phyloP scores from a whole-genome alignment of 2,888 invertebrate genomes.

The Epicampocera succincta region DNA sequence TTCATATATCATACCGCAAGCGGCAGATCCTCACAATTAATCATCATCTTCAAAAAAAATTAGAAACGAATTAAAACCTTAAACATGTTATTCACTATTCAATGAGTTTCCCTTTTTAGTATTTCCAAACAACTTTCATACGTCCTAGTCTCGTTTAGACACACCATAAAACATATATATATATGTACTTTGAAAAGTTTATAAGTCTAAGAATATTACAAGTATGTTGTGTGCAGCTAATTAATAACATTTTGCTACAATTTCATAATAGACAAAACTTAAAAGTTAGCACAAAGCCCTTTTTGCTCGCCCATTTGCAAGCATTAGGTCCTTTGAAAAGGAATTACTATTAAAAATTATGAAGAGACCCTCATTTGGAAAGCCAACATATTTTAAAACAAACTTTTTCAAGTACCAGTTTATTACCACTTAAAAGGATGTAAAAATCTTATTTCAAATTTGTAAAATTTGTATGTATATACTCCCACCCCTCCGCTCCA shows the following conservation, averaged over 20 bases:
- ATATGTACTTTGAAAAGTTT: constrained; percentile 1
- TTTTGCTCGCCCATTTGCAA: not conserved
- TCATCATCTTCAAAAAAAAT: not conserved
- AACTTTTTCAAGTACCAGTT: constrained; percentile 49
- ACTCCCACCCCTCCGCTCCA: no score
- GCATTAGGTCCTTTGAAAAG: not conserved
- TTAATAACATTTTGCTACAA: constrained; percentile 33
- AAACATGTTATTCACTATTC: no score
- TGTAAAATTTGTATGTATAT: not conserved
- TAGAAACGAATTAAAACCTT: not conserved
- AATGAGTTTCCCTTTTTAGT: not conserved
- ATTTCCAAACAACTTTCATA: not conserved
- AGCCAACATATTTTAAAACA: constrained; percentile 28
- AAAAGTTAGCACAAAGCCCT: not conserved
- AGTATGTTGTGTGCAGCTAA: constrained; percentile 9
- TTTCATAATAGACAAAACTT: not conserved
- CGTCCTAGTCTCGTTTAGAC: not conserved
- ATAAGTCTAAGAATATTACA: not conserved
- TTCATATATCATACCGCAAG: no score
- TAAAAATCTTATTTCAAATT: constrained; percentile 36
- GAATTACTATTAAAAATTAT: constrained; percentile 39
- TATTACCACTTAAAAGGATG: constrained; percentile 36
- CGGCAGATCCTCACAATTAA: not conserved
- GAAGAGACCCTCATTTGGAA: constrained; percentile 23
- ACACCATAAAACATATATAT: constrained; percentile 18